A percentile compares a stretch with the other conserved stretches of the same genome.
Conservation (phyloP, 2,888 invertebrate genomes). For the Hypselothyrea guttata region DNA sequence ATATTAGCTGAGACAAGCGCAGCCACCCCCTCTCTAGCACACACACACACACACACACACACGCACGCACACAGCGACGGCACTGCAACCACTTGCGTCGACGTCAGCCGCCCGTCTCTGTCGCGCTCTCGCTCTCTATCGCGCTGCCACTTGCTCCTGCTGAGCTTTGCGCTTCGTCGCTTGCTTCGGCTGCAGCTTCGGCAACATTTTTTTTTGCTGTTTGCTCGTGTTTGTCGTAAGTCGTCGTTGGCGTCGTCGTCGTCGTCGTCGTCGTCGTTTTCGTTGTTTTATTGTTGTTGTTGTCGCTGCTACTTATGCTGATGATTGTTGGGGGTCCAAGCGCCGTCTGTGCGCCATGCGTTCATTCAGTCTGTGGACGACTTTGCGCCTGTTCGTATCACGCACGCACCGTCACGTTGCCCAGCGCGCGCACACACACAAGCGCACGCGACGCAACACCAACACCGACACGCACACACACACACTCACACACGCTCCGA, state of each 20-base stretch:
- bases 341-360: constrained; percentile 77
- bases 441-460: constrained; percentile 2
- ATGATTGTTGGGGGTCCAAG: constrained; percentile 78
- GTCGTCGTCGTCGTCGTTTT: constrained; percentile 31
- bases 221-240: constrained; percentile 75
- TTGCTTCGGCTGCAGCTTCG: constrained; percentile 64
- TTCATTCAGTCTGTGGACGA: constrained; percentile 81
- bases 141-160: constrained; percentile 53
- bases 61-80: constrained; percentile 18
- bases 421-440: constrained; percentile 44
- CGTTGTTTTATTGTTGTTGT: constrained; percentile 42
- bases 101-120: constrained; percentile 52
- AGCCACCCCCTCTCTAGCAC: constrained; percentile 36
- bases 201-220: constrained; percentile 65
- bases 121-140: constrained; percentile 32
- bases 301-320: constrained; percentile 68
- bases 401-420: constrained; percentile 64
- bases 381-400: constrained; percentile 80
- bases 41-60: constrained; percentile 12
- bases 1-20: constrained; percentile 63
- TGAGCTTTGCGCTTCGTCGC: constrained; percentile 47
- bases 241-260: constrained; percentile 49
- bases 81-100: constrained; percentile 51
- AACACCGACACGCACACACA: neutral
- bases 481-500: constrained; percentile 36